A percentile compares a stretch with the other conserved stretches of the same genome.
These are phyloP conservation scores for Galerucella calmariensis DNA, from an alignment of 2,888 invertebrate species.

Conservation along the genomic window DNA sequence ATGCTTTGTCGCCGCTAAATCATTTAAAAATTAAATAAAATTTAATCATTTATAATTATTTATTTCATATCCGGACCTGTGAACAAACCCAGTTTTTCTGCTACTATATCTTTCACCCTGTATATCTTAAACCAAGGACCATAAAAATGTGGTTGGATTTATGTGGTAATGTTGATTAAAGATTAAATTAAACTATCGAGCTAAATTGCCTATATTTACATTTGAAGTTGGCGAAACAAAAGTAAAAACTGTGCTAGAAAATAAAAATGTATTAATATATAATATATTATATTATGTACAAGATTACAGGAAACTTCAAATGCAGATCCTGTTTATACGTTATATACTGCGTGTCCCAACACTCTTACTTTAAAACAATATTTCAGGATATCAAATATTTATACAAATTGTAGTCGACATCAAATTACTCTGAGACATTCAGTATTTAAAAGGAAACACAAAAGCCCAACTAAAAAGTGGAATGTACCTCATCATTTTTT, in stretches of 20 bases:
- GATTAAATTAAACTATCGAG: neutral
- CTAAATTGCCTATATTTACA: conserved; percentile 48
- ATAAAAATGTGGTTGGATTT: conserved; percentile 12
- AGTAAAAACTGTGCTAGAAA: conserved; percentile 44
- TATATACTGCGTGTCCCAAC: conserved; percentile 20
- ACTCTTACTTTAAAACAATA: neutral
- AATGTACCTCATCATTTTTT: conserved; percentile 56
- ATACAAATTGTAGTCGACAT: neutral
- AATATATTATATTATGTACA: conserved; percentile 47
- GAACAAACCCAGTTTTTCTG: no score
- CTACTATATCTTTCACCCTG: no score
- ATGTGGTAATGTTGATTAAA: neutral
- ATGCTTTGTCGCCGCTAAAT: no score
- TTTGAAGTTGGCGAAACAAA: conserved; percentile 50
- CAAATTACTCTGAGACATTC: conserved; percentile 25
- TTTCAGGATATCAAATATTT: neutral
- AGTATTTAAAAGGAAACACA: conserved; percentile 38
- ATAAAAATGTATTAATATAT: conserved; percentile 39
- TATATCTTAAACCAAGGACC: no score
- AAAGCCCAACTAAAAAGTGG: conserved; percentile 53
- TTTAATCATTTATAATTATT: no score
- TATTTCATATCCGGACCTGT: no score
- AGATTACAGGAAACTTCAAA: conserved; percentile 49
- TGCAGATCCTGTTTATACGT: conserved; percentile 47
- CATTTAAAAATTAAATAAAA: no score